These are phyloP conservation scores for Noctua fimbriata DNA, from an alignment of 2,888 invertebrate genomes.

Conservation along the genomic window DNA sequence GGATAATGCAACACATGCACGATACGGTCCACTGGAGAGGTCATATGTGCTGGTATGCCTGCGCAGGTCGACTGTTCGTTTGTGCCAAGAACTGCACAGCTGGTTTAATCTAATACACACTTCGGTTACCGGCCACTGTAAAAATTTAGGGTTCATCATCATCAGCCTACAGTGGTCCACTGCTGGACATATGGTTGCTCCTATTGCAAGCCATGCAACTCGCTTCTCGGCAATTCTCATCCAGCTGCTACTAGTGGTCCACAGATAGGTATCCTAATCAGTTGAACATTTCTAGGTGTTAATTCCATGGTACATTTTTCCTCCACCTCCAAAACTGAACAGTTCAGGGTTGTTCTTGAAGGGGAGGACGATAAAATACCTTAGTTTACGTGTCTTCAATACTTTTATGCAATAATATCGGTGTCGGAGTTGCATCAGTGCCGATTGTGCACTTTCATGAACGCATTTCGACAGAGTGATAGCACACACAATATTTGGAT, in stretches of 20 bases:
- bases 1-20: not conserved
- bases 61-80: not conserved
- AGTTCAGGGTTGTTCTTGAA: not conserved
- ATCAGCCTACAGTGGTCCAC: not conserved
- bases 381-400: constrained; percentile 38
- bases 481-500: constrained; percentile 48
- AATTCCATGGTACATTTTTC: not conserved
- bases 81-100: not conserved
- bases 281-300: not conserved
- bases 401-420: constrained; percentile 44
- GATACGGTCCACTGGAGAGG: not conserved
- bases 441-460: constrained; percentile 55
- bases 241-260: not conserved
- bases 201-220: not conserved
- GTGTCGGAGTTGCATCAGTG: constrained; percentile 43
- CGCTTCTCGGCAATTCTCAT: not conserved
- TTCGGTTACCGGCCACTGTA: not conserved
- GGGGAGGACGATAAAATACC: not conserved
- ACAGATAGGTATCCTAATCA: not conserved
- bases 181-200: not conserved
- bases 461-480: constrained; percentile 51
- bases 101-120: not conserved
- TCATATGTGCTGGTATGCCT: too few relatives aligned
- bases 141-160: not conserved
- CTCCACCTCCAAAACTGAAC: not conserved